Conservation (phyloP, 2,888 invertebrate genomes). For the Caenorhabditis sp. region DNA sequence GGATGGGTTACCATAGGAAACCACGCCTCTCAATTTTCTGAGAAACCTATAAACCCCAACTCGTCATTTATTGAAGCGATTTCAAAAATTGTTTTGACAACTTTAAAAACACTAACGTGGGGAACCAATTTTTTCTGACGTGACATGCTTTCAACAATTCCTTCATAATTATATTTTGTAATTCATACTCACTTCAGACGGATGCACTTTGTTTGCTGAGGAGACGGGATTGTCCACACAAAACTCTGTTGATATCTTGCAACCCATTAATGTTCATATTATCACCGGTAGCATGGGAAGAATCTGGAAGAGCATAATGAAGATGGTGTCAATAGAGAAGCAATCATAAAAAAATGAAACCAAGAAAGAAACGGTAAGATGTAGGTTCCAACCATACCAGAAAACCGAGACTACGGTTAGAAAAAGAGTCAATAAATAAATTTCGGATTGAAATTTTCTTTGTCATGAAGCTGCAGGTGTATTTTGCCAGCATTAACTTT, state of each 20-base stretch:
- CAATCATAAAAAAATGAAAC: too few species aligned
- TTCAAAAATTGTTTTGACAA: neutral
- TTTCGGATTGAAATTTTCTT: too few species aligned
- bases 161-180: neutral
- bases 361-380: too few species aligned
- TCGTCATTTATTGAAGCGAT: neutral
- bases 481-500: too few species aligned
- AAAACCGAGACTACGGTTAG: too few species aligned
- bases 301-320: neutral
- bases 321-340: too few species aligned
- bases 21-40: neutral
- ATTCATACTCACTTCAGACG: slow-evolving; percentile 50
- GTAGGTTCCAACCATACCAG: too few species aligned
- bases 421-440: too few species aligned
- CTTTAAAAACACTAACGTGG: neutral
- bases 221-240: slow-evolving; percentile 27
- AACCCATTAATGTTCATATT: slow-evolving; percentile 63
- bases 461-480: too few species aligned
- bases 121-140: too few species aligned
- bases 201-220: slow-evolving; percentile 51
- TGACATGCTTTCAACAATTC: too few species aligned
- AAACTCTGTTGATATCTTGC: slow-evolving; percentile 51
- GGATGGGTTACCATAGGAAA: neutral
- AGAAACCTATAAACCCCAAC: neutral
- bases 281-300: slow-evolving; percentile 26